A percentile compares a stretch with the other conserved stretches of the same genome.
These are phyloP conservation scores for Pseudolycoriella hygida DNA, from an alignment of 2,888 invertebrate genomes.

Conservation along the genomic window DNA sequence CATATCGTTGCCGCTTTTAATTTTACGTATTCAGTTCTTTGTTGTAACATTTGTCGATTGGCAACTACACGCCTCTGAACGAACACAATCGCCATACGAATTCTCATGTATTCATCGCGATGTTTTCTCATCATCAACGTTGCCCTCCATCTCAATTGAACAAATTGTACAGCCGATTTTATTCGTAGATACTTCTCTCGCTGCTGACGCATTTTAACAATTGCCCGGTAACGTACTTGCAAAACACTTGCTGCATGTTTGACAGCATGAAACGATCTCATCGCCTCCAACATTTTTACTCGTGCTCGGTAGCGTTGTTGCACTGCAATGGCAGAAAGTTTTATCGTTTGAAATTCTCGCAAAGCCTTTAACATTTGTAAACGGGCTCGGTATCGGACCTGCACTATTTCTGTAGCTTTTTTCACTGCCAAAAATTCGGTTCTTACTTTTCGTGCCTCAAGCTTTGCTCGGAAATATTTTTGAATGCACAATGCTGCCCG, in stretches of 20 bases:
- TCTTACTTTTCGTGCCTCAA: constrained; percentile 12
- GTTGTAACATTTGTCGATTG: constrained; percentile 22
- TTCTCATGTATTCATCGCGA: constrained; percentile 13
- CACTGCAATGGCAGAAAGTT: constrained; percentile 10
- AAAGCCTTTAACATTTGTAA: constrained; percentile 12
- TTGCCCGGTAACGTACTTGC: constrained; percentile 30
- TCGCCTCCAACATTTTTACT: constrained; percentile 11
- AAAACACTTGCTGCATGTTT: constrained; percentile 20
- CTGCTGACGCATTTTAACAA: constrained; percentile 24
- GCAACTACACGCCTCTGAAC: constrained; percentile 26
- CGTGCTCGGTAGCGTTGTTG: constrained; percentile 15
- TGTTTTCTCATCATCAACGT: constrained; percentile 15
- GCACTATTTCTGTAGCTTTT: constrained; percentile 22
- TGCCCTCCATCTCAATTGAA: constrained; percentile 25
- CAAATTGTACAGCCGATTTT: constrained; percentile 13
- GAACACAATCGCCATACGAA: constrained; percentile 14
- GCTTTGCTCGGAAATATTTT: constrained; percentile 20
- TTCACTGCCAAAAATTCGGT: constrained; percentile 9
- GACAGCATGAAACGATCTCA: constrained; percentile 7
- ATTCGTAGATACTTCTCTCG: constrained; percentile 19
- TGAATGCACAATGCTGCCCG: constrained; percentile 25
- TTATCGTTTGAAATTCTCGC: constrained; percentile 12
- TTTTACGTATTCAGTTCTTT: constrained; percentile 20
- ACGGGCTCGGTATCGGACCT: constrained; percentile 23
- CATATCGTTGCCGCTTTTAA: constrained; percentile 19